Percentiles rank a stretch among this genome's conserved stretches.
Conservation (phyloP, 2,113 vertebrate genomes). For the Corydoras maculifer region DNA sequence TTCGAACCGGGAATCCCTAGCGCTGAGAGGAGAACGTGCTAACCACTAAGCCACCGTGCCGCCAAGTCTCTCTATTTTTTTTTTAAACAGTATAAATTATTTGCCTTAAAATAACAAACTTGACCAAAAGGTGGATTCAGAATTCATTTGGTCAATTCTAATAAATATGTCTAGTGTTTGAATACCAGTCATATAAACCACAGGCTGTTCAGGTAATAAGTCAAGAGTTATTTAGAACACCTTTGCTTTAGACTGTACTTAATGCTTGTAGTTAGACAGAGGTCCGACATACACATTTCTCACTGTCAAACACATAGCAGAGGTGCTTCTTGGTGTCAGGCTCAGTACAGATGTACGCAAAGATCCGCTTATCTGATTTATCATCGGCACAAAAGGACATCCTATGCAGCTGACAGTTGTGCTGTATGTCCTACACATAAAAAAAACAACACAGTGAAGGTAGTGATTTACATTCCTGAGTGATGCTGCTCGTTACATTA, state of each 20-base stretch:
- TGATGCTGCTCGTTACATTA: not conserved
- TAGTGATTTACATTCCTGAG: not conserved
- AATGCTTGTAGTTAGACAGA: not conserved
- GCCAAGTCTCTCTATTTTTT: too few species aligned
- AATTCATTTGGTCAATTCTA: too few species aligned
- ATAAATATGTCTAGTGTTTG: too few species aligned
- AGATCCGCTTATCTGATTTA: constrained; percentile 98
- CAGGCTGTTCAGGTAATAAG: too few species aligned
- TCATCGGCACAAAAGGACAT: constrained; percentile 99
- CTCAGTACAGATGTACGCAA: constrained; percentile 98
- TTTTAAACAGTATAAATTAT: too few species aligned
- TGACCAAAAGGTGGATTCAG: too few species aligned
- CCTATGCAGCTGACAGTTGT: constrained; percentile 93
- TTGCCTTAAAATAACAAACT: too few species aligned
- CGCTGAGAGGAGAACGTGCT: too few species aligned
- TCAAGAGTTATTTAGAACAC: too few species aligned
- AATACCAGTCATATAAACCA: too few species aligned
- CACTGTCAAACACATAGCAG: constrained; percentile 97
- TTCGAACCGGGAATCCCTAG: too few species aligned
- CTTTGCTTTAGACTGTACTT: not conserved
- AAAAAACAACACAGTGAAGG: not conserved
- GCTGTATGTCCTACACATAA: constrained; percentile 77
- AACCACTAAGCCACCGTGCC: too few species aligned
- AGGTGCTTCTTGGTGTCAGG: constrained; percentile 93
- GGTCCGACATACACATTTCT: constrained; percentile 88